Conservation (phyloP, 2,113 vertebrate genomes). For the Ammodytes dubius region DNA sequence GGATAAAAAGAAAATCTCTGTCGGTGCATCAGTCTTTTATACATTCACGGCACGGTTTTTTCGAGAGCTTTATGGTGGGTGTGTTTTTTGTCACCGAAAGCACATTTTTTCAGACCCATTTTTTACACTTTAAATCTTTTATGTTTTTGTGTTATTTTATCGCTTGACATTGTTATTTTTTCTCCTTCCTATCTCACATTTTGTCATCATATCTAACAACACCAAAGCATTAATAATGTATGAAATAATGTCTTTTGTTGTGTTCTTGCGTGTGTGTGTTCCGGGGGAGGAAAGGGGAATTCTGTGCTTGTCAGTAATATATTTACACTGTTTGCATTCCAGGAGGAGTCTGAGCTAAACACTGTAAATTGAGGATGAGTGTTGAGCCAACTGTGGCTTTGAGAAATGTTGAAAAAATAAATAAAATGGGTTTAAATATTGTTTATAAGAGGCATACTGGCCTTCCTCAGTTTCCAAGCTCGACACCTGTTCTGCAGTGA, state of each 20-base stretch:
- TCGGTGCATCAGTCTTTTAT: conserved; percentile 6
- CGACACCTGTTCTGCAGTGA: conserved; percentile 66
- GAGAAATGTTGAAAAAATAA: conserved; percentile 64
- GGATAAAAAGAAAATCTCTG: conserved; percentile 29
- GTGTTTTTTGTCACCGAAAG: conserved; percentile 20
- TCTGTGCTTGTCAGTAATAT: conserved; percentile 75
- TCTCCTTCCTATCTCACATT: not conserved
- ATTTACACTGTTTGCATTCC: conserved; percentile 83
- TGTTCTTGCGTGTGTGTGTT: conserved; percentile 29
- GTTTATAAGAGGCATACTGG: conserved; percentile 52
- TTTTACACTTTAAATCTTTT: conserved; percentile 13
- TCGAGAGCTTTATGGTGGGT: not conserved
- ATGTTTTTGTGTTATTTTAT: conserved; percentile 11
- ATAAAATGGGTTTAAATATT: conserved; percentile 68
- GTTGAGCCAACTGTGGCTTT: conserved; percentile 56
- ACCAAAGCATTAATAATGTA: conserved; percentile 25
- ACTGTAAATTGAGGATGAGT: conserved; percentile 81
- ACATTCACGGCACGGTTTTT: conserved; percentile 1
- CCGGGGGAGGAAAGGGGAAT: conserved; percentile 54
- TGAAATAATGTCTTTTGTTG: conserved; percentile 21
- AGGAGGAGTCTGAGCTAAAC: conserved; percentile 75
- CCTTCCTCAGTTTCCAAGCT: conserved; percentile 60
- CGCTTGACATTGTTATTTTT: conserved; percentile 4
- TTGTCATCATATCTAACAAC: conserved; percentile 13
- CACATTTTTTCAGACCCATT: conserved; percentile 31